Base-by-base conservation (phyloP, 2,888 invertebrate genomes). In the Homarus gammarus region DNA sequence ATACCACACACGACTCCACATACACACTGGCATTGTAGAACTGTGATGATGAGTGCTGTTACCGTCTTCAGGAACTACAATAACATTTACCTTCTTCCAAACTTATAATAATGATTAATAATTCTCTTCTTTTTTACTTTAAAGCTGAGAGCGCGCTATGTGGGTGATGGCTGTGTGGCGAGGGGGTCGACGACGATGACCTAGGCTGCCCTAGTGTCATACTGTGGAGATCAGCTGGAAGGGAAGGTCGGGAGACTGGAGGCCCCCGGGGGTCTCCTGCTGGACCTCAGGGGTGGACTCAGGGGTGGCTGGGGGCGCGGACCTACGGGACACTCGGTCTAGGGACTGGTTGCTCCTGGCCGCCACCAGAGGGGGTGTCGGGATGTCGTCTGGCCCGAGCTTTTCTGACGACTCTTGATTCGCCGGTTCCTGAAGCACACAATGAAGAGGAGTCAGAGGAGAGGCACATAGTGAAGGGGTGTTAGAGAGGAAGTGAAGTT, bases 211-310 rank as follows among this genome's bases (percentile, higher is more conserved):
- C 89, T 84, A 83, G 78, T 49, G 89, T 89, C 89, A 89, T 89
- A 89, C 92, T 18, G 88, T 72, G n/a, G 90, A 89, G 38, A 92
- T 92, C 36, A 92, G 84, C 87, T 92, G 92, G 77, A 90, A 92
- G 44, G 92, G 92, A 44, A 92, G 75, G 81, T 92, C 92, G 22
- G 92, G 90, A n/a, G 92, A 88, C 61, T 90, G 92, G 2, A 92
- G 44, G 77, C 51, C 61, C 1, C 78, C 84, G n/a, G n/a, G n/a
- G n/a, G n/a, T n/a, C 22, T 89, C 84, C n/a, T n/a, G 31, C 31
- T 83, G 73, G 22, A 33, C 56, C 84, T 84, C 75, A 18, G n/a
- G 78, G n/a, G 85, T 33, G 27, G 64, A 44, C 78, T 44, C 49
- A 2, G 64, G 70, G 12, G 68, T 64, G 33, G 81, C 68, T 40